Base-by-base conservation (phyloP, 2,113 vertebrate species). In the Camelus bactrianus region DNA sequence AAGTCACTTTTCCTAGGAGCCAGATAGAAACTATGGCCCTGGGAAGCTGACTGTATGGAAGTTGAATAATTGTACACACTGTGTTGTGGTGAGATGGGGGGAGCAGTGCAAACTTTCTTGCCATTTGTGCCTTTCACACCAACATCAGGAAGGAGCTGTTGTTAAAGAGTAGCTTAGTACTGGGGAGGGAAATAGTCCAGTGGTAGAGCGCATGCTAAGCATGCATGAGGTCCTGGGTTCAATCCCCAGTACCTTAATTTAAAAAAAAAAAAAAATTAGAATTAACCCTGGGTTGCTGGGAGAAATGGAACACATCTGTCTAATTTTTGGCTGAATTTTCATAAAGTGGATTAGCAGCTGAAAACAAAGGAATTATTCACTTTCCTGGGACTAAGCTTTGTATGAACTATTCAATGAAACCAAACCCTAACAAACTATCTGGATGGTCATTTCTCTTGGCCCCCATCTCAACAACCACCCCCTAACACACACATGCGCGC, bases 351-450 rank as follows among this genome's bases (percentile, higher is more conserved):
- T 91, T 90, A 92, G 80, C 38, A 81, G 52, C 64, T 76, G 16
- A 88, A 95, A 95, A 84, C 76, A 90, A 90, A 65, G 13, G 38
- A 75, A 93, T 60, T 38, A 65, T 81, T 93, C 60, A 65, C 50
- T 92, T 46, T 77, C 54, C 6, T 67, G 50, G 95, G 67, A 30
- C 83, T 64, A 84, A 67, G 20, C 24, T 93, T 46, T 86, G 42
- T 81, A 65, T 52, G 50, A 30, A 28, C 80, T 85, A 19, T 56
- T 85, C 67, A 56, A 10, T 70, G 60, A 85, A 94, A 58, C 15
- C 46, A 60, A 70, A 19, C 19, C n/a, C 30, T 54, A 48, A 35
- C 52, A 77, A 67, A 42, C 17, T 62, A n/a, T 69, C 72, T 19
- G 4, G 20, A 62, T 14, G 5, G 6, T 76, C 38, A 32, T 88